Evolutionary conservation across 2,113 vertebrate genomes (phyloP).

Genomic region (Trochalopteron elliotii): DNA sequence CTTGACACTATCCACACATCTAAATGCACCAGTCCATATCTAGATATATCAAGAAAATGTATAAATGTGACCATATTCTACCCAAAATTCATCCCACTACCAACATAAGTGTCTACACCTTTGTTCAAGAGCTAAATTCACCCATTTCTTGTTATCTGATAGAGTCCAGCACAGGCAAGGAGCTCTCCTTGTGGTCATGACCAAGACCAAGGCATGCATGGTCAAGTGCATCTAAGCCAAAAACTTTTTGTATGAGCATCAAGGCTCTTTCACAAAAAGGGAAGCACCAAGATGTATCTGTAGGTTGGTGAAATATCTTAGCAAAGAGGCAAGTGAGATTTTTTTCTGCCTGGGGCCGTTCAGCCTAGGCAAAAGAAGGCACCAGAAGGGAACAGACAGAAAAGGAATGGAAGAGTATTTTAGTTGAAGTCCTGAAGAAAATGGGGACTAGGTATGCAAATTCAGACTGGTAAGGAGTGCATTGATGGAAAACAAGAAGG

Average conservation of each 20-base stretch:
- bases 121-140: background rate
- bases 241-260: background rate
- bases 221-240: background rate
- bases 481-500: background rate
- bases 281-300: background rate
- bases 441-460: background rate
- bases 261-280: background rate
- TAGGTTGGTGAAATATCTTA: background rate
- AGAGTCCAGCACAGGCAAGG: background rate
- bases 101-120: fast-evolving
- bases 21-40: background rate
- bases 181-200: background rate
- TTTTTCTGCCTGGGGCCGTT: background rate
- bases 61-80: background rate
- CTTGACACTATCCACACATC: background rate
- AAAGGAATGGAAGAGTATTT: background rate
- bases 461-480: background rate
- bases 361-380: background rate
- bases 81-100: background rate
- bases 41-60: background rate
- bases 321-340: background rate
- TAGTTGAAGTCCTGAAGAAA: background rate
- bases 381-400: background rate
- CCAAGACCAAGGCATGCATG: background rate
- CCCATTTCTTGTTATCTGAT: background rate